These are phyloP conservation scores for Alectura lathami DNA, from an alignment of 2,113 vertebrate genomes.

Conservation along the genomic window DNA sequence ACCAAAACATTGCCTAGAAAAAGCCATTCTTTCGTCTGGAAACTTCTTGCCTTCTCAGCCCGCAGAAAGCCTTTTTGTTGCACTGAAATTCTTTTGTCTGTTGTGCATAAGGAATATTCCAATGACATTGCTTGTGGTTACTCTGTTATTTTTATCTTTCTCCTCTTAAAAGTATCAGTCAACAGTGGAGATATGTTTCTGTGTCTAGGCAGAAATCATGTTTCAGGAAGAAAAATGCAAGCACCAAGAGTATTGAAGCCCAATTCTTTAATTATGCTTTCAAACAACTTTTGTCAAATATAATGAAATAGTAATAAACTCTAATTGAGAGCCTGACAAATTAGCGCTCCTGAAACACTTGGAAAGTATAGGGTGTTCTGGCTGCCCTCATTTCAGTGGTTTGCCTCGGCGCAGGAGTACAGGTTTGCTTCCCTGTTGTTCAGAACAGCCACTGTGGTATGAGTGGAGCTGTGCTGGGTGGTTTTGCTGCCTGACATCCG, in stretches of 20 bases:
- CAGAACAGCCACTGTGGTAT: accelerated
- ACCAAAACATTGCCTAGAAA: neutral
- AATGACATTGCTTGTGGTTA: neutral
- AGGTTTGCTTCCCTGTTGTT: neutral
- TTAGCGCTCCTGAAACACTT: neutral
- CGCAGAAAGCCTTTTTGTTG: neutral
- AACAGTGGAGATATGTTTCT: neutral
- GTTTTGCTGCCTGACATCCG: neutral
- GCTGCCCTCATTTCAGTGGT: accelerated
- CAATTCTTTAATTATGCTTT: neutral
- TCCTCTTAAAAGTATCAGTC: neutral
- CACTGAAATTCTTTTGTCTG: neutral
- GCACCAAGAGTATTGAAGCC: neutral
- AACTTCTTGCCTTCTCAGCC: neutral
- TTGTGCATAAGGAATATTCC: neutral
- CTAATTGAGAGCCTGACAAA: neutral
- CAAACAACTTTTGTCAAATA: neutral
- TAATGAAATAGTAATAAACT: neutral
- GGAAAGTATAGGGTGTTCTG: neutral
- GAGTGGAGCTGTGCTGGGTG: neutral
- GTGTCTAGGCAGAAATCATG: neutral
- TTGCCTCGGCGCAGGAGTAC: too few species aligned
- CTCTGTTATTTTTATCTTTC: too few species aligned
- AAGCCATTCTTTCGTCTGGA: neutral
- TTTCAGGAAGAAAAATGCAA: neutral